A percentile compares a stretch with the other conserved stretches of the same genome.
phyloP scores from a whole-genome alignment of 2,113 vertebrate genomes.

The Protobothrops mucrosquamatus region DNA sequence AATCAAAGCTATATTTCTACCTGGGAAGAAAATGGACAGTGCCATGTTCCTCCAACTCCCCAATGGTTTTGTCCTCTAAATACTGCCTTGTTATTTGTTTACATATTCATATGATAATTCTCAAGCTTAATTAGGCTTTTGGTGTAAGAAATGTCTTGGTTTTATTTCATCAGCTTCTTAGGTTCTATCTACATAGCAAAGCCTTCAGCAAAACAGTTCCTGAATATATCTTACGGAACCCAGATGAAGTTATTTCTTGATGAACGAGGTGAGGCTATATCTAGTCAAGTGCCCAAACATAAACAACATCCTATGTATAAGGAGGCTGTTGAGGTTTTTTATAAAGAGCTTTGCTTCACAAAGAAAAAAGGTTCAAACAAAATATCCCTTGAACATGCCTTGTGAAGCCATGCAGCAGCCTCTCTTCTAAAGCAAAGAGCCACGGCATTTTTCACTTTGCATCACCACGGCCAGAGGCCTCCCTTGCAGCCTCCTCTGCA shows the following conservation, averaged over 20 bases:
- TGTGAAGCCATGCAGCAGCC: not conserved
- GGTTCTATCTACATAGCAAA: not conserved
- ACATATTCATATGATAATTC: not conserved
- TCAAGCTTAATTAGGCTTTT: not conserved
- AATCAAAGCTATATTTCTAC: not conserved
- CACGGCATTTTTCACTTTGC: not conserved
- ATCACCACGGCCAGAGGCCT: not conserved
- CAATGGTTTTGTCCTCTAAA: not conserved
- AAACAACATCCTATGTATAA: not conserved
- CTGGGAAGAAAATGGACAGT: not conserved
- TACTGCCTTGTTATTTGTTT: not conserved
- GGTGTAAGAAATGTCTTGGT: not conserved
- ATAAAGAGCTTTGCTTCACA: not conserved
- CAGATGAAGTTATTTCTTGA: not conserved
- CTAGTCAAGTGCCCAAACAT: not conserved
- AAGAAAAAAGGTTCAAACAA: not conserved
- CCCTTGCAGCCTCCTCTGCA: not conserved
- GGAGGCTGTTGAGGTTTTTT: not conserved
- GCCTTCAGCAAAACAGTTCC: not conserved
- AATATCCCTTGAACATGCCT: not conserved
- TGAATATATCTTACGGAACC: not conserved
- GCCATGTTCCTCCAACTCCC: not conserved
- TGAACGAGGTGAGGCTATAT: not conserved
- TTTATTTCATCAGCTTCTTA: not conserved
- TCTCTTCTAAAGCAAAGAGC: not conserved